phyloP scores from a whole-genome alignment of 64 coral and sea anemone genomes.

The Acropora yongei region DNA sequence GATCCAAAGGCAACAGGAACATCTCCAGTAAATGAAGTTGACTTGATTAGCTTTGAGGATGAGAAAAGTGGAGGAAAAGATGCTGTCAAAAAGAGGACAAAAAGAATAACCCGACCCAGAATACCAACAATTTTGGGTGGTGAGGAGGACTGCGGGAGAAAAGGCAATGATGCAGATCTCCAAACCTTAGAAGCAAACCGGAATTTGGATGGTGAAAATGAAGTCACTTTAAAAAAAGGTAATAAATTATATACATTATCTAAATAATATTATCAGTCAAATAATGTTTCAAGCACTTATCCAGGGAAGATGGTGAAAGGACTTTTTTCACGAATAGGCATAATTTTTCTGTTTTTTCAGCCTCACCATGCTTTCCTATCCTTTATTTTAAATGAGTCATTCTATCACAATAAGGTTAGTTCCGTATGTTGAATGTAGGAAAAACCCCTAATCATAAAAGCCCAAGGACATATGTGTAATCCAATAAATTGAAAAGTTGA shows the following conservation, averaged over 20 bases:
- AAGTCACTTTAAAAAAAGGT: constrained; percentile 41
- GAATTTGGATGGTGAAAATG: constrained; percentile 1
- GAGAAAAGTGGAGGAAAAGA: constrained; percentile 29
- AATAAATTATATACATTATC: neutral
- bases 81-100: constrained; percentile 68
- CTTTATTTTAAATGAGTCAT: neutral
- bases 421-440: too few relatives aligned
- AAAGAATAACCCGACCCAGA: constrained; percentile 70
- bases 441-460: too few relatives aligned
- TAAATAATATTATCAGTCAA: too few relatives aligned
- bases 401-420: neutral
- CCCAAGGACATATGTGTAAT: too few relatives aligned
- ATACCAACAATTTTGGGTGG: constrained; percentile 86
- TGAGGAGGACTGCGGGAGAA: constrained; percentile 16
- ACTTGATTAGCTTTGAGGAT: constrained; percentile 71
- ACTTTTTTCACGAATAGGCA: neutral
- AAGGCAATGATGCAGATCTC: neutral
- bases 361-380: constrained; percentile 19
- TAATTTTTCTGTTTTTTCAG: neutral
- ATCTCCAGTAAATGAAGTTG: constrained; percentile 24
- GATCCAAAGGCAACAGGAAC: constrained; percentile 14
- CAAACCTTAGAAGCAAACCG: neutral
- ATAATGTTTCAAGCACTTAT: neutral
- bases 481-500: neutral
- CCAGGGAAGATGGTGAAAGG: too few relatives aligned